Evolutionary conservation across 2,113 vertebrate genomes (phyloP), one percentile per base, ranked within the genome.

Genomic region (Sus scrofa): DNA sequence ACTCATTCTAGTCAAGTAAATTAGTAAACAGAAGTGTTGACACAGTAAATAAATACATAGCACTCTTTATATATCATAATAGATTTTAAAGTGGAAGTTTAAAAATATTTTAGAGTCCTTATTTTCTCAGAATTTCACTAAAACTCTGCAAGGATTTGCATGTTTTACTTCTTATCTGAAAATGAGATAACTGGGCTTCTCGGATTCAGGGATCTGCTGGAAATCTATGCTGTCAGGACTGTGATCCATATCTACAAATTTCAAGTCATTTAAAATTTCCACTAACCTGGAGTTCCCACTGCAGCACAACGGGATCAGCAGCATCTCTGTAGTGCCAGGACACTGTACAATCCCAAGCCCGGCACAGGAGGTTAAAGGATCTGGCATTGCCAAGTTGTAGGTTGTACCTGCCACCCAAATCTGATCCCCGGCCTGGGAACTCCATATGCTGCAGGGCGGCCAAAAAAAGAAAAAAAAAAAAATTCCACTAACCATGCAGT

Each of bases 1-100:
- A 60, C 2, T 82, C 8, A 50, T 95, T 82, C 50, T 24, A 87
- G 39, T 16, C 62, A 96, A 95, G 0, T 74, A 95, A 96, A 94
- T 87, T 91, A 96, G 73, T 58, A 2, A 67, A 52, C 63, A 79
- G 8, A 95, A 86, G 20, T 50, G 1, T 52, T 83, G 86, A 52
- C 22, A 44, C 2, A 77, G 13, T 62, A 95, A 89, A 30, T 50
- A 78, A n/a, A 26, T 4, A 77, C 22, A 52, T 16, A 82, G 12
- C 5, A 74, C 16, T 0, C 7, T 84, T 85, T 39, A 37, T 32
- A 11, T 54, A 34, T 65, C 14, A 70, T 14, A 65, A 52, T 26
- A 70, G 10, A 56, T 56, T 78, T 56, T 22, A 56, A 78, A 78
- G 60, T 22, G 50, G 13, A 13, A 84, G 10, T 68, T 89, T 65